A percentile compares a stretch with the other conserved stretches of the same genome.
Evolutionary conservation across 2,888 invertebrate genomes (phyloP).

Genomic region (Drosophila neutralis): DNA sequence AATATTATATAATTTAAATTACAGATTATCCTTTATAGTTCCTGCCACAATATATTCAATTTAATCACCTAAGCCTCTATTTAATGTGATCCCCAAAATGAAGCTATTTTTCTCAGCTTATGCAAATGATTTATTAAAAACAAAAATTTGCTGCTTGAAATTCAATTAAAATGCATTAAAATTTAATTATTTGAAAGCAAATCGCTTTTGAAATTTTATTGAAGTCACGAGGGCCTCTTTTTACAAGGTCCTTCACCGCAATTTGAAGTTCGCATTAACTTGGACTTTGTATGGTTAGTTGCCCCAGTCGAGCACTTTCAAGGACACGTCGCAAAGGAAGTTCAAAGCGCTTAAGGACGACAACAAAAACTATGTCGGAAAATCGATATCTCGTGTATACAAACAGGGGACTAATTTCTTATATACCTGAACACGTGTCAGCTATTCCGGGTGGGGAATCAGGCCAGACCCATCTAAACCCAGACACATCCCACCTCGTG

Average conservation of each 20-base stretch:
- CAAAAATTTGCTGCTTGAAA: neutral
- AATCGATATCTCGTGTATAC: conserved; percentile 61
- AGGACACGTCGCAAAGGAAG: conserved; percentile 71
- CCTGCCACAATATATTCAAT: neutral
- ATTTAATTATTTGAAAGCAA: conserved; percentile 11
- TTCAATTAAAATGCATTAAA: neutral
- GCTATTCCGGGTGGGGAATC: conserved; percentile 15
- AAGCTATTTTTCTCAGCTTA: neutral
- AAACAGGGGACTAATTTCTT: conserved; percentile 16
- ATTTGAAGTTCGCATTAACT: conserved; percentile 75
- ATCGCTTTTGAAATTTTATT: conserved; percentile 25
- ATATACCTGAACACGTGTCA: conserved; percentile 66
- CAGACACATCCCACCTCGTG: conserved; percentile 26
- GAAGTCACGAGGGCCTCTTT: neutral
- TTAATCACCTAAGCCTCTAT: neutral
- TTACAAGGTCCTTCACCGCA: conserved; percentile 55
- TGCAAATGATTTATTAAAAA: neutral
- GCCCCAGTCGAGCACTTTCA: conserved; percentile 47
- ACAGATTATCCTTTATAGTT: neutral
- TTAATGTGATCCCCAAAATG: neutral
- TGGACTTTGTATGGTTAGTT: conserved; percentile 51
- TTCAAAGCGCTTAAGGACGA: conserved; percentile 69
- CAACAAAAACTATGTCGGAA: conserved; percentile 51
- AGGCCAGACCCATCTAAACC: neutral
- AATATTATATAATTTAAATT: neutral